These are phyloP conservation scores for Bucco capensis DNA, from an alignment of 2,113 vertebrate species.

Conservation along the genomic window DNA sequence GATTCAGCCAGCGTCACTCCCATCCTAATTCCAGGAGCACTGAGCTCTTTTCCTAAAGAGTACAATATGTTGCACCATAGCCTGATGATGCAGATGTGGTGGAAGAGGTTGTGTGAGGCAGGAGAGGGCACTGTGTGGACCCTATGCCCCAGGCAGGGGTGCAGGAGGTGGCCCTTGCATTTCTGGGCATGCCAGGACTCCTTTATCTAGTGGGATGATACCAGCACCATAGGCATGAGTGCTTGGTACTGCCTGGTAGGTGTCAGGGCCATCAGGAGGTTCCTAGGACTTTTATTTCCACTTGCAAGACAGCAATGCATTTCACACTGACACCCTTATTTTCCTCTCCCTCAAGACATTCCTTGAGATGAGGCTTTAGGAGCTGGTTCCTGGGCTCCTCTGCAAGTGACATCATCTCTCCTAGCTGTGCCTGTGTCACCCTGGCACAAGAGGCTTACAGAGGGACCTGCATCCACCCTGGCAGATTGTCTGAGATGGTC, in stretches of 20 bases:
- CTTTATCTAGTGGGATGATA: neutral
- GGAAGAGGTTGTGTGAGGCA: neutral
- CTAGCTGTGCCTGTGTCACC: neutral
- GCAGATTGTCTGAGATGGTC: neutral
- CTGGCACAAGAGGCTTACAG: neutral
- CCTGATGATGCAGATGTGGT: neutral
- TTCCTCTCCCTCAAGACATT: neutral
- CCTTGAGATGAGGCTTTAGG: neutral
- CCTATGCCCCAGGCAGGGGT: accelerated
- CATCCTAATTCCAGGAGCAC: neutral
- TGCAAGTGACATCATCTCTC: neutral
- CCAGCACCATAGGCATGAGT: accelerated
- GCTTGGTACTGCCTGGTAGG: neutral
- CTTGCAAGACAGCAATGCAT: neutral
- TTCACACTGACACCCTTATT: neutral
- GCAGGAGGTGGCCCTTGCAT: neutral
- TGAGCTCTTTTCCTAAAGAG: slow-evolving; percentile 27
- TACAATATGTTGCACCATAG: neutral
- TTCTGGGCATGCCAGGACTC: neutral
- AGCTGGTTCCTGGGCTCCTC: neutral
- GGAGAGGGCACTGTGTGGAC: accelerated
- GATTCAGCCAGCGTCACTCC: slow-evolving; percentile 23
- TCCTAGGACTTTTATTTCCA: neutral
- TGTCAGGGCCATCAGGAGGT: neutral
- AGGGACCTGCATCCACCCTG: neutral